Evolutionary conservation across 2,888 invertebrate genomes (phyloP).

Genomic region (Hedya salicella): DNA sequence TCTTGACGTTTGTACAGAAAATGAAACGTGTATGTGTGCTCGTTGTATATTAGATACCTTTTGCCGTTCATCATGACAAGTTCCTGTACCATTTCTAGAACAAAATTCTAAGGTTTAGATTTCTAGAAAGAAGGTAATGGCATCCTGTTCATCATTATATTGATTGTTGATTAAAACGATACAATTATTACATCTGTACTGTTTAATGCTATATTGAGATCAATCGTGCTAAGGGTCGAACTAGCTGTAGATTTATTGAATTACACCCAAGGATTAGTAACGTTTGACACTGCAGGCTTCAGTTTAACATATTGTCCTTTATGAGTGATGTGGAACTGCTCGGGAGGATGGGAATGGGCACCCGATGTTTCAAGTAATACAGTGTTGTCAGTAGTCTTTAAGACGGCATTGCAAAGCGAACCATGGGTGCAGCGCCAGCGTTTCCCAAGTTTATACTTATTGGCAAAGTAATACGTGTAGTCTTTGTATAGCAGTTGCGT

Average conservation of each 20-base stretch:
- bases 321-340: neutral
- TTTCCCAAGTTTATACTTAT: neutral
- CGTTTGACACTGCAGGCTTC: too few relatives aligned
- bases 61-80: constrained; percentile 53
- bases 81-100: constrained; percentile 44
- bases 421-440: constrained; percentile 11
- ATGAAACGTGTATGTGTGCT: constrained; percentile 45
- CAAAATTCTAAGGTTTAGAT: neutral
- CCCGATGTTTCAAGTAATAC: neutral
- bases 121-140: neutral
- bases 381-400: constrained; percentile 7
- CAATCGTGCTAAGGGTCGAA: too few relatives aligned
- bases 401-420: neutral
- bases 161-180: too few relatives aligned
- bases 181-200: too few relatives aligned
- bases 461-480: constrained; percentile 17
- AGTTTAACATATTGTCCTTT: neutral
- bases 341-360: neutral
- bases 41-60: constrained; percentile 44
- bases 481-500: constrained; percentile 5
- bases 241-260: too few relatives aligned
- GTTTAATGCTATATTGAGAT: too few relatives aligned
- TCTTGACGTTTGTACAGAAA: constrained; percentile 26
- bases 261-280: too few relatives aligned
- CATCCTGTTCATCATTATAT: too few relatives aligned